Evolutionary conservation across 2,797 vertebrate genomes (phyloP).

Genomic region (Hafferia zeledoni): DNA sequence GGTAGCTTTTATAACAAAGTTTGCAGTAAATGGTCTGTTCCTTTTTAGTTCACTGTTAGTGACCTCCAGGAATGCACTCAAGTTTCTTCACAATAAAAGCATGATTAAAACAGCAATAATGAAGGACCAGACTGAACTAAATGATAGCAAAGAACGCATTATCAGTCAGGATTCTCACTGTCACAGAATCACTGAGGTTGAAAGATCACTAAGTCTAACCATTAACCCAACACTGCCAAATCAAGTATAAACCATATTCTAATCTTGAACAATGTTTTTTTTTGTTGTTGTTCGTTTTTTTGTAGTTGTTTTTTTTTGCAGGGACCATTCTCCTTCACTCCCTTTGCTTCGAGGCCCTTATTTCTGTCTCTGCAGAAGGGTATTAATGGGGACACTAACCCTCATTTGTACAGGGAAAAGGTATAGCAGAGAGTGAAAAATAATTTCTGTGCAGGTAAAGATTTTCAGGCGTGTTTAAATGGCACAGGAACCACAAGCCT

Average conservation of each 20-base stretch:
- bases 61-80: background rate
- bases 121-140: background rate
- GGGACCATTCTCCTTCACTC: background rate
- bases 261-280: background rate
- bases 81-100: background rate
- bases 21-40: background rate
- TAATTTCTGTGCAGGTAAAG: background rate
- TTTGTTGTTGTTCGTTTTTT: too few relatives aligned
- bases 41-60: background rate
- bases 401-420: background rate
- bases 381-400: background rate
- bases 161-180: background rate
- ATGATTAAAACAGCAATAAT: background rate
- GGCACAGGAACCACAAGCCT: background rate
- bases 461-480: background rate
- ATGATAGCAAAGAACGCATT: accelerated
- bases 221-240: background rate
- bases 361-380: background rate
- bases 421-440: background rate
- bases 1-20: background rate
- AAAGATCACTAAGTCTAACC: background rate
- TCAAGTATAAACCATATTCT: background rate
- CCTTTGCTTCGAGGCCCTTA: background rate
- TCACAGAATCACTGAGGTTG: background rate
- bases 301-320: background rate